These are phyloP conservation scores for Eulemur coronatus DNA, from an alignment of 2,797 vertebrate species.

Conservation along the genomic window DNA sequence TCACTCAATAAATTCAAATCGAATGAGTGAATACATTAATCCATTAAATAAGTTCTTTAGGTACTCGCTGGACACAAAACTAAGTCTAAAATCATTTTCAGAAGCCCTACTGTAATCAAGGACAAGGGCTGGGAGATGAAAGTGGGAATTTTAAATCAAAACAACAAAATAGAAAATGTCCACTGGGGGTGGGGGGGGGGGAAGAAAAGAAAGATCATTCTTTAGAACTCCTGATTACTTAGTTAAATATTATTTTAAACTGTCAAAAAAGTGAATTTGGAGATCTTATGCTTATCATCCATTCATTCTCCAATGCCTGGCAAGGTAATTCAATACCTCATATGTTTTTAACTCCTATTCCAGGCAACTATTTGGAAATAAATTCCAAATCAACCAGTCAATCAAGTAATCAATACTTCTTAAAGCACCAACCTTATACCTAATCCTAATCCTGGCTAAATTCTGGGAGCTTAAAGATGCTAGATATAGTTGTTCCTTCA, in stretches of 20 bases:
- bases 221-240: background rate
- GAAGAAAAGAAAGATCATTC: background rate
- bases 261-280: background rate
- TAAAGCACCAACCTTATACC: background rate
- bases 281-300: background rate
- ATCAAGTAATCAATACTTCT: background rate
- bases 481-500: background rate
- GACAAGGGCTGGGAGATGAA: background rate
- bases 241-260: background rate
- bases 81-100: background rate
- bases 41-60: background rate
- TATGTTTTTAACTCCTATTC: background rate
- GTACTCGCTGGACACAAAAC: background rate
- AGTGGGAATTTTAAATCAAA: background rate
- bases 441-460: background rate
- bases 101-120: background rate
- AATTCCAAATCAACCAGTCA: background rate
- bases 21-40: background rate
- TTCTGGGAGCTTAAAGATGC: background rate
- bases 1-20: background rate
- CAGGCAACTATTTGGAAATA: constrained; percentile 5
- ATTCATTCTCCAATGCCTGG: background rate
- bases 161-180: background rate
- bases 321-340: background rate
- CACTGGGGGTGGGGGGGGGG: background rate